These are phyloP conservation scores for Rhodeus uyekii DNA, from an alignment of 2,797 vertebrate genomes.

Conservation along the genomic window DNA sequence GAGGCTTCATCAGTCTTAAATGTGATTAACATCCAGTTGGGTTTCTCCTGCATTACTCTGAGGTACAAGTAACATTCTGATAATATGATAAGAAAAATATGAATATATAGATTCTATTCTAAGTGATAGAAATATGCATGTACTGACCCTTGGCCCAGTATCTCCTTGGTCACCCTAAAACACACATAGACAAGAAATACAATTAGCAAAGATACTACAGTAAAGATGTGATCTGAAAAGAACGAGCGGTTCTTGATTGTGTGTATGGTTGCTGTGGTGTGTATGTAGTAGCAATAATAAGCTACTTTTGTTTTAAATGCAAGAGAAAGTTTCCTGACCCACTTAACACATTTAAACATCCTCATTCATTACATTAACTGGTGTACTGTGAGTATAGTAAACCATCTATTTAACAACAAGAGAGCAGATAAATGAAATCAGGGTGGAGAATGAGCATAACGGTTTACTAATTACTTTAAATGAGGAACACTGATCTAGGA, in stretches of 20 bases:
- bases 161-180: conserved; percentile 57
- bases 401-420: not conserved
- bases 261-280: not conserved
- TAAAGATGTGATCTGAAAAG: not conserved
- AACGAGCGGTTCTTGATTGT: not conserved
- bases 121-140: not conserved
- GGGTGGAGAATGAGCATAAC: not conserved
- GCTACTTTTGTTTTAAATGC: not conserved
- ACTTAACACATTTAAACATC: not conserved
- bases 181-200: conserved; percentile 13
- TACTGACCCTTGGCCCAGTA: conserved; percentile 54
- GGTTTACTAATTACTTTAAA: conserved; percentile 28
- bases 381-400: not conserved
- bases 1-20: conserved; percentile 21
- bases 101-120: not conserved
- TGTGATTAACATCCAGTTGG: not conserved
- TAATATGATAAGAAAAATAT: not conserved
- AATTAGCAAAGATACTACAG: conserved; percentile 7
- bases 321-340: not conserved
- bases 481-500: conserved; percentile 21
- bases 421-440: not conserved
- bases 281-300: not conserved
- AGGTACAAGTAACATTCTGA: not conserved
- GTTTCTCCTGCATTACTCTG: not conserved
- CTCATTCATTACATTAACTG: not conserved